These are phyloP conservation scores for Tigriopus californicus DNA, from an alignment of 2,888 invertebrate genomes.

Conservation along the genomic window DNA sequence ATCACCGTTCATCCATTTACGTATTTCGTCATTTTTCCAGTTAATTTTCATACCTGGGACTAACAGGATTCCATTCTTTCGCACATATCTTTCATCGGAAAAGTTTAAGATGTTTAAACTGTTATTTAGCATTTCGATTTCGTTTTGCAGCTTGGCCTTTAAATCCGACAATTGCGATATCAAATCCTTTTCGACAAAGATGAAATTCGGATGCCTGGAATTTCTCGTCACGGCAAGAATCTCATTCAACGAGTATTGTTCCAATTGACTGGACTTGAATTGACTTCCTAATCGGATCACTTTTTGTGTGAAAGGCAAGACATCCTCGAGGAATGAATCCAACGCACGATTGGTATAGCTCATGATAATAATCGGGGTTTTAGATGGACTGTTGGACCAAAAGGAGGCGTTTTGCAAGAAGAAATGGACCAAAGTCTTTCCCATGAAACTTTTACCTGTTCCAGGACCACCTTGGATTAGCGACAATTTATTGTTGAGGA, in stretches of 20 bases:
- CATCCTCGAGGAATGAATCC: background rate
- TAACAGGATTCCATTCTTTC: background rate
- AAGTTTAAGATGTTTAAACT: no score
- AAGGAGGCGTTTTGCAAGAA: background rate
- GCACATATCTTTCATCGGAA: background rate
- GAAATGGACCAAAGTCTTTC: background rate
- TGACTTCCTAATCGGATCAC: background rate
- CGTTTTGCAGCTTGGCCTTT: no score
- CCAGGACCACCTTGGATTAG: constrained; percentile 9
- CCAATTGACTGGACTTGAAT: background rate
- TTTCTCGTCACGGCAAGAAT: background rate
- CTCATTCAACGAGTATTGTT: background rate
- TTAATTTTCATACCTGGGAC: background rate
- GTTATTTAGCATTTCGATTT: no score
- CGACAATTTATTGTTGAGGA: background rate
- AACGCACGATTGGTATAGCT: constrained; percentile 5
- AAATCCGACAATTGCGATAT: no score
- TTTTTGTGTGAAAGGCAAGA: background rate
- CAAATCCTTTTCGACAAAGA: no score
- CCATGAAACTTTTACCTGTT: constrained; percentile 6
- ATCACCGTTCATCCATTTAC: no score
- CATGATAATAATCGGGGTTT: background rate
- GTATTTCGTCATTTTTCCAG: no score
- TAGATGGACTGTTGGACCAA: background rate
- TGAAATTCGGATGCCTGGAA: no score